Base-by-base conservation (phyloP, 2,888 invertebrate species). In the Blera fallax region DNA sequence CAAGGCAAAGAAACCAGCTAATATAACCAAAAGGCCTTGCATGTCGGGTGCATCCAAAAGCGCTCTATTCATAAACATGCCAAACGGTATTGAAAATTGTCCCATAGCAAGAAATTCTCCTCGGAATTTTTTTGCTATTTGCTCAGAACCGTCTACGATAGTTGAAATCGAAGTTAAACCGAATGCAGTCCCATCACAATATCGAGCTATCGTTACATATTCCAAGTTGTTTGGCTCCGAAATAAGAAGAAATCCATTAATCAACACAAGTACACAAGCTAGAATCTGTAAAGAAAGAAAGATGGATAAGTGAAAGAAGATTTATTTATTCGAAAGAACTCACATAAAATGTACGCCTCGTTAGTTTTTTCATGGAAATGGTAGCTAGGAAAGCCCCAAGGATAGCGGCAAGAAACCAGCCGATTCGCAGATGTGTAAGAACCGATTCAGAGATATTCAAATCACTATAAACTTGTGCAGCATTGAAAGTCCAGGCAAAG, bases 391-490 rank as follows among this genome's bases (percentile, higher is more conserved):
- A 58, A 1, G 88, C 87, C 16, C 90, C 90, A 48, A 88, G 87
- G 3, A 90, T 89, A 11, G 90, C 88, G 0, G 90, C 91, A 48
- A 91, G 77, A 45, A 90, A 90, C 91, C 90, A 91, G 65, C 89
- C 88, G 54, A 72, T 89, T 14, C 87, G 83, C 34, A 89, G 88
- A 45, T 90, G 88, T 5, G 1, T 32, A n/a, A 3, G 1, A 24
- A n/a, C 43, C 1, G 3, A 29, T 16, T 16, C 14, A 27, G 7
- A n/a, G 7, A 29, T 3, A 16, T 43, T 7, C 4, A 1, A 0
- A n/a, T 16, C 32, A 0, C 5, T 14, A 1, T 40, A n/a, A 24
- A 24, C n/a, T n/a, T 40, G 37, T 10, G 43, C 87, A 29, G 3
- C n/a, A n/a, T 90, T 90, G 73, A 89, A 85, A 73, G 89, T 89